phyloP scores from a whole-genome alignment of 1,140 invertebrate species.

The Euborellia annulipes region DNA sequence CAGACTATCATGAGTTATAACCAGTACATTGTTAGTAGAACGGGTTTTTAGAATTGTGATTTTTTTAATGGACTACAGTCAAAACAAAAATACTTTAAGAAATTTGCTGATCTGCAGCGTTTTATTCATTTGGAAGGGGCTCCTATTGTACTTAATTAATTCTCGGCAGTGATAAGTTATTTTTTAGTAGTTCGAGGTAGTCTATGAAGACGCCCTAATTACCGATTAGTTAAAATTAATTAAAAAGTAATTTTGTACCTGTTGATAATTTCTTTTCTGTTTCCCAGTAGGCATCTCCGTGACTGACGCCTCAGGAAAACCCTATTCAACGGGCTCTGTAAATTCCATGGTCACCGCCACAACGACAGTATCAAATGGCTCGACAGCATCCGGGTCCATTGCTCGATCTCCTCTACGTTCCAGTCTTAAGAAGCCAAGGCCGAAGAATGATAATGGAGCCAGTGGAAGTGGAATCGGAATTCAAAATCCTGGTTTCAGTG shows the following conservation, averaged over 20 bases:
- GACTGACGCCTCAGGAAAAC: constrained; percentile 66
- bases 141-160: too few relatives aligned
- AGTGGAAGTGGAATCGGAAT: constrained; percentile 45
- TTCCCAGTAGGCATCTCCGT: constrained; percentile 51
- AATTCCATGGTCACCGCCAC: constrained; percentile 56
- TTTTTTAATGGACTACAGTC: too few relatives aligned
- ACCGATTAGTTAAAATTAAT: too few relatives aligned
- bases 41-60: too few relatives aligned
- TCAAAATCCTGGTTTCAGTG: constrained; percentile 67
- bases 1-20: too few relatives aligned
- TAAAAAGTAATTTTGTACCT: not conserved
- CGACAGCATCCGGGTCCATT: constrained; percentile 38
- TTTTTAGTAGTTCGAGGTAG: too few relatives aligned
- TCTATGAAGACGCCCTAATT: too few relatives aligned
- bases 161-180: too few relatives aligned
- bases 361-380: constrained; percentile 46
- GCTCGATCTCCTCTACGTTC: constrained; percentile 59
- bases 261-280: constrained; percentile 19
- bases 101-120: too few relatives aligned
- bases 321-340: constrained; percentile 63
- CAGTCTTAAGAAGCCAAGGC: constrained; percentile 62
- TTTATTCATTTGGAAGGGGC: too few relatives aligned
- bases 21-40: too few relatives aligned
- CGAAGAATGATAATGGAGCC: constrained; percentile 24
- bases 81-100: too few relatives aligned